A percentile compares a stretch with the other conserved stretches of the same genome.
Evolutionary conservation across 2,113 vertebrate species (phyloP).

Genomic region (Pomatostomus ruficeps): DNA sequence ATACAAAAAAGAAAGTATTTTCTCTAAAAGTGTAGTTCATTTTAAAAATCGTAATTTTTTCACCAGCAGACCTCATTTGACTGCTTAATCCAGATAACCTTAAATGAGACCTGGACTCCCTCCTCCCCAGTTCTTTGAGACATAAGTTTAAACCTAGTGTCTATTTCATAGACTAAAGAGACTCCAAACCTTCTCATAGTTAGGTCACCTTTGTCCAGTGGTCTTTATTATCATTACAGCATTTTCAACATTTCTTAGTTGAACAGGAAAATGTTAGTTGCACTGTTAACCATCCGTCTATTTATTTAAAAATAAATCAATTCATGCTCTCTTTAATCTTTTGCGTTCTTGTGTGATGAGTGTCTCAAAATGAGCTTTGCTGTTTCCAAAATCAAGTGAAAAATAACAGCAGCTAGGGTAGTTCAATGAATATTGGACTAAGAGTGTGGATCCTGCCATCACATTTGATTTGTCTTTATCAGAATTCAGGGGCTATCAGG

Average conservation of each 20-base stretch:
- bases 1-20: neutral
- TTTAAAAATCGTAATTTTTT: neutral
- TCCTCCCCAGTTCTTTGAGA: neutral
- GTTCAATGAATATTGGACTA: neutral
- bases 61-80: neutral
- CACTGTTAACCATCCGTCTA: fast-evolving
- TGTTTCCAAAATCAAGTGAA: neutral
- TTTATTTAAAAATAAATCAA: neutral
- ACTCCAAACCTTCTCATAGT: neutral
- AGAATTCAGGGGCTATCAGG: neutral
- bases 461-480: neutral
- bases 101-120: neutral
- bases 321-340: neutral
- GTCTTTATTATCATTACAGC: neutral
- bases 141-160: neutral
- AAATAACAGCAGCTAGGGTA: neutral
- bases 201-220: neutral
- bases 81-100: neutral
- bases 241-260: neutral
- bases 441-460: neutral
- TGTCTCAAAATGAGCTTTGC: neutral
- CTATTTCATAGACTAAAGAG: neutral
- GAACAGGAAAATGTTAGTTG: neutral
- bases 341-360: neutral
- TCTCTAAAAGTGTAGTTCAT: neutral